Evolutionary conservation across 1,140 invertebrate genomes (phyloP).

Genomic region (Odontomachus brunneus): DNA sequence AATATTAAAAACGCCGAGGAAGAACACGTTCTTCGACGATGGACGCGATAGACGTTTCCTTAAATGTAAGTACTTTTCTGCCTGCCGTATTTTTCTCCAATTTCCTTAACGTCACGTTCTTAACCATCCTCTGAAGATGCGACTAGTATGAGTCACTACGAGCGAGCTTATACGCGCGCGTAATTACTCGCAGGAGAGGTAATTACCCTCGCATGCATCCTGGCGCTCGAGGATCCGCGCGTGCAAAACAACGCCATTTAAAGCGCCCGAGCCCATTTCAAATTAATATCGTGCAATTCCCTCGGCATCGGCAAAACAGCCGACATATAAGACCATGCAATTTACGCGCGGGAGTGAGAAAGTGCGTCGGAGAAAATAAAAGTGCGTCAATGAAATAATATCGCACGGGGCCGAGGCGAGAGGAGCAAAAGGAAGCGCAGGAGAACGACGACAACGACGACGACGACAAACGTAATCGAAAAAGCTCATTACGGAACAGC

Average conservation of each 20-base stretch:
- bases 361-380: conserved; percentile 7
- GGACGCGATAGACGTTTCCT: neutral
- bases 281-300: conserved; percentile 51
- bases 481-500: conserved; percentile 38
- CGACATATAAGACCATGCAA: conserved; percentile 21
- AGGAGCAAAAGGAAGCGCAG: neutral
- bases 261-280: conserved; percentile 11
- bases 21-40: too few relatives aligned
- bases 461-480: conserved; percentile 21
- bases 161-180: neutral
- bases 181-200: neutral
- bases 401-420: neutral
- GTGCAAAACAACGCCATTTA: conserved; percentile 31
- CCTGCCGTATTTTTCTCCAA: neutral
- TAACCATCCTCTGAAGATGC: neutral
- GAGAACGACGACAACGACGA: neutral
- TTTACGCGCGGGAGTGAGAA: conserved; percentile 31
- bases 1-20: too few relatives aligned
- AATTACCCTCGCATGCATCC: conserved; percentile 15
- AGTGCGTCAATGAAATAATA: conserved; percentile 46
- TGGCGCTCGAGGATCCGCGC: neutral
- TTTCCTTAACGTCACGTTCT: neutral
- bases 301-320: conserved; percentile 6
- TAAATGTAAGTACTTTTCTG: neutral
- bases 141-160: conserved; percentile 1